phyloP scores from a whole-genome alignment of 2,888 invertebrate genomes.

The Dysmachus trigonus region DNA sequence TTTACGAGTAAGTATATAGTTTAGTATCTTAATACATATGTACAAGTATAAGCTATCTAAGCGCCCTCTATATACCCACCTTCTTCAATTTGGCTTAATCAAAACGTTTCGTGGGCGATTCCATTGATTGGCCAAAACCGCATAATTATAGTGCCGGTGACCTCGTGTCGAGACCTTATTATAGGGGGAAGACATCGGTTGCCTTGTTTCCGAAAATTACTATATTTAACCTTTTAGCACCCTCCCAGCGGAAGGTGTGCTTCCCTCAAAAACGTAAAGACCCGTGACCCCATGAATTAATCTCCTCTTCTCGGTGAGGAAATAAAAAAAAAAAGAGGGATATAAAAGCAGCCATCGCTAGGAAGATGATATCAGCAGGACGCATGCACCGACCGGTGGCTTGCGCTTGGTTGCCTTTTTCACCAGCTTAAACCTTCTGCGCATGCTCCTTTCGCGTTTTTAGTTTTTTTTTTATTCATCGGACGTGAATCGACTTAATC shows the following conservation, averaged over 20 bases:
- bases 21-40: too few relatives aligned
- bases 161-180: neutral
- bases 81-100: neutral
- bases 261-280: constrained; percentile 6
- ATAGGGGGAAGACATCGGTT: neutral
- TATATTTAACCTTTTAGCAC: constrained; percentile 51
- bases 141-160: constrained; percentile 41
- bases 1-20: constrained; percentile 96
- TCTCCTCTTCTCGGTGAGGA: neutral
- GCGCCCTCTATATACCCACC: neutral
- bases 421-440: neutral
- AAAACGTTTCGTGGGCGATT: constrained; percentile 29
- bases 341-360: neutral
- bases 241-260: constrained; percentile 45
- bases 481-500: neutral
- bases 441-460: neutral
- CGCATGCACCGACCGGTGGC: constrained; percentile 7
- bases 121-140: constrained; percentile 35
- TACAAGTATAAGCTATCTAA: too few relatives aligned
- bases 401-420: neutral
- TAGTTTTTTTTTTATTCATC: neutral
- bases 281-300: constrained; percentile 22
- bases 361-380: constrained; percentile 8
- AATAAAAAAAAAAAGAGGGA: neutral
- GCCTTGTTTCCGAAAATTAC: constrained; percentile 50